phyloP scores from a whole-genome alignment of 1,140 invertebrate species.

The Pantala flavescens region DNA sequence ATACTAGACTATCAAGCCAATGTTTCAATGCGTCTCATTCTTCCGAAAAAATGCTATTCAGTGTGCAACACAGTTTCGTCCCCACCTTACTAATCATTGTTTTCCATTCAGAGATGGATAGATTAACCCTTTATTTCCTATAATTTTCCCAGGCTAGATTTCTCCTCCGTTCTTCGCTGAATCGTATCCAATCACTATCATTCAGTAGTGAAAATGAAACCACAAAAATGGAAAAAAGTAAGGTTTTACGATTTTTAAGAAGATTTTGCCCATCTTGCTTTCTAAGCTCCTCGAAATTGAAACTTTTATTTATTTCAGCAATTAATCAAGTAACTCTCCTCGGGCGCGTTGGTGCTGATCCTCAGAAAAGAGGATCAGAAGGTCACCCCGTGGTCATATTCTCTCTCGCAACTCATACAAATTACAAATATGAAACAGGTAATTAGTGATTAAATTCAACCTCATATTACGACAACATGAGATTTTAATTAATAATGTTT shows the following conservation, averaged over 20 bases:
- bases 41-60: too few species aligned
- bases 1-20: too few species aligned
- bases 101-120: too few species aligned
- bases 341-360: conserved; percentile 75
- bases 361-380: conserved; percentile 68
- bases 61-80: too few species aligned
- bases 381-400: conserved; percentile 81
- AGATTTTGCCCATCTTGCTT: not conserved
- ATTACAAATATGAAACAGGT: conserved; percentile 55
- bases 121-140: too few species aligned
- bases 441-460: conserved; percentile 15
- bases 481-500: not conserved
- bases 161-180: not conserved
- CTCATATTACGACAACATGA: not conserved
- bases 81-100: too few species aligned
- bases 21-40: too few species aligned
- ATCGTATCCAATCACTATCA: not conserved
- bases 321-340: conserved; percentile 78
- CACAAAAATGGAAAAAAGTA: not conserved
- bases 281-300: too few species aligned
- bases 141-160: not conserved
- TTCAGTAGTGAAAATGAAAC: not conserved
- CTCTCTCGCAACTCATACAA: conserved; percentile 79
- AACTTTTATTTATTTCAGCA: conserved; percentile 44
- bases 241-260: not conserved